phyloP scores from a whole-genome alignment of 2,113 vertebrate genomes.

The Podarcis muralis region DNA sequence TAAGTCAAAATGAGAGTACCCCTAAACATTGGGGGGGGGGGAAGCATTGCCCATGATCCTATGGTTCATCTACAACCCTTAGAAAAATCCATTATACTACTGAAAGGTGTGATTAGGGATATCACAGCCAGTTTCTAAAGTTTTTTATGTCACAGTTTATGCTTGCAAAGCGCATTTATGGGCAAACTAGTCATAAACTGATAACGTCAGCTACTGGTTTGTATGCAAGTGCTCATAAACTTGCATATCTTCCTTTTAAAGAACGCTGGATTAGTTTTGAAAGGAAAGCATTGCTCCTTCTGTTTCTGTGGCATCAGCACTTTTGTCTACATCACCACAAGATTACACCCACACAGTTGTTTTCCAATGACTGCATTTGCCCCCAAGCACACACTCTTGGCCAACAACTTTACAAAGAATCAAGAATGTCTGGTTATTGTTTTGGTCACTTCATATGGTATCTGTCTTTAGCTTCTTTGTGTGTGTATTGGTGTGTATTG shows the following conservation, averaged over 20 bases:
- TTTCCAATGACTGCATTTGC: slow-evolving; percentile 69
- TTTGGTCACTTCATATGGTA: slow-evolving; percentile 70
- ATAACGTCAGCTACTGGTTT: slow-evolving; percentile 18
- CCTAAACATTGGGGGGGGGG: no score
- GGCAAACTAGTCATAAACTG: slow-evolving; percentile 23
- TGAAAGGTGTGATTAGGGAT: fast-evolving
- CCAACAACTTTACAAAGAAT: slow-evolving; percentile 65
- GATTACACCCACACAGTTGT: slow-evolving; percentile 50
- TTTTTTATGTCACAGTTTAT: slow-evolving; percentile 40
- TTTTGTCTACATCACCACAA: slow-evolving; percentile 54
- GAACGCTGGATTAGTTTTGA: slow-evolving; percentile 46
- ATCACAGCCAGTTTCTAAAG: fast-evolving
- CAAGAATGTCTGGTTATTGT: slow-evolving; percentile 72
- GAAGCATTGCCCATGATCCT: neutral
- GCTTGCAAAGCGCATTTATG: slow-evolving; percentile 12
- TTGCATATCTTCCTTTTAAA: slow-evolving; percentile 5
- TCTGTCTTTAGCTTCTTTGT: slow-evolving; percentile 47
- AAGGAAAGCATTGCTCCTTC: slow-evolving; percentile 27
- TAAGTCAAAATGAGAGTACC: no score
- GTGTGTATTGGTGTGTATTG: slow-evolving; percentile 55
- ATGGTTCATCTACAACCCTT: fast-evolving
- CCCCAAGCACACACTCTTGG: slow-evolving; percentile 58
- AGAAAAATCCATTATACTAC: fast-evolving
- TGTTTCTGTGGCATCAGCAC: slow-evolving; percentile 47
- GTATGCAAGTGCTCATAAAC: slow-evolving; percentile 40